Evolutionary conservation across 2,113 vertebrate genomes (phyloP), one percentile per base, ranked within the genome.

Genomic region (Cnemophilus loriae): DNA sequence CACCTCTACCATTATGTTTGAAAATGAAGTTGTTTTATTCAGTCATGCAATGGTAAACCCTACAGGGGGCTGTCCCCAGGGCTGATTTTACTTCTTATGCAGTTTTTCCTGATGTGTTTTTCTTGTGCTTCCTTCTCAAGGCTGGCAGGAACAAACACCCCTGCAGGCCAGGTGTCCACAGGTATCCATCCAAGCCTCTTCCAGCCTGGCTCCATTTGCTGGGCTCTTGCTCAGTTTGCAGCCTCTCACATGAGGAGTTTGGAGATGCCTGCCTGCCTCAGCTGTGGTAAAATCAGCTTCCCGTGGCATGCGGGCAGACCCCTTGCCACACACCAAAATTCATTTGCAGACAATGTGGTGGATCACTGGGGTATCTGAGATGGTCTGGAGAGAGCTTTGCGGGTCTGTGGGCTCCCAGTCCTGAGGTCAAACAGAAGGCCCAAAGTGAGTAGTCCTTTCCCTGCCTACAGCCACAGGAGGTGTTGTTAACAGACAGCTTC

Each of bases 301-400:
- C 52, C 28, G 27, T 8, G 17, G 17, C 42, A 22, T 22, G 49
- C 2, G 24, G 27, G 67, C 56, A n/a, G 49, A 37, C 2, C 19
- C 16, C 53, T 74, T 0, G 0, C 26, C 50, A 32, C 16, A 0
- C 32, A 20, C n/a, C 6, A 1, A 33, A 7, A 27, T 28, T 28
- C 14, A 3, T 13, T 47, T 75, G 63, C 52, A 77, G 74, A 12
- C 28, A 41, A 5, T 0, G 3, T 0, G 0, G n/a, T 53, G 46
- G 60, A 13, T 53, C 50, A 3, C 71, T 47, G 42, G 20, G 42
- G 20, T 6, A 1, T 5, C 13, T 59, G 27, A 41, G 46, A 12
- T 33, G 56, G 7, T 46, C 50, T 87, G 67, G 39, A 69, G 35
- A 57, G 13, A 41, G 13, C n/a, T 75, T 70, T 33, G 35, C 49